Conservation (phyloP, 2,888 invertebrate genomes). For the Synergus japonicus region DNA sequence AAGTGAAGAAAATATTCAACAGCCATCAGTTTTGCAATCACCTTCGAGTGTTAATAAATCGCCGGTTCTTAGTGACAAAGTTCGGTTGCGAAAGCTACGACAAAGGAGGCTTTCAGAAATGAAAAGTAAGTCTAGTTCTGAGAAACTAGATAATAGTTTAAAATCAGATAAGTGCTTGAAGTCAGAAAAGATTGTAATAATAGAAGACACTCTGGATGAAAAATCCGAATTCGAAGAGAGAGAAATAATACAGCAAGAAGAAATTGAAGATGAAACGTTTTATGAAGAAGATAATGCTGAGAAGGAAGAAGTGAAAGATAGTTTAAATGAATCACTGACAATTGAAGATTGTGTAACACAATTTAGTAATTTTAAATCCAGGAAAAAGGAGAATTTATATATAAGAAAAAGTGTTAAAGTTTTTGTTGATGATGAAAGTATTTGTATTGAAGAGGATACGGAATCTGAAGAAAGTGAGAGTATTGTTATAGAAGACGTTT, state of each 20-base stretch:
- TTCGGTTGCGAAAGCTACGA: not conserved
- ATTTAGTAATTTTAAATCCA: not conserved
- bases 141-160: not conserved
- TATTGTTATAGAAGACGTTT: constrained; percentile 16
- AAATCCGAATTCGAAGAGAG: not conserved
- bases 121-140: not conserved
- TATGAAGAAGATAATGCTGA: not conserved
- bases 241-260: not conserved
- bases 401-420: not conserved
- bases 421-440: not conserved
- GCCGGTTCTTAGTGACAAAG: constrained; percentile 5
- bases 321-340: not conserved
- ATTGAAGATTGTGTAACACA: not conserved
- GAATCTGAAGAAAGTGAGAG: not conserved
- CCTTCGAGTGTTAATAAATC: not conserved
- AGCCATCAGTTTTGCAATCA: no score
- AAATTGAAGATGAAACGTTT: not conserved
- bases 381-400: not conserved
- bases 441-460: not conserved
- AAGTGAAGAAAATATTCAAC: no score
- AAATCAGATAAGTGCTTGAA: not conserved
- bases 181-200: not conserved
- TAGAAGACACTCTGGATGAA: not conserved
- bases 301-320: not conserved
- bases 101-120: not conserved